Base-by-base conservation (phyloP, 2,797 vertebrate species). In the Microcaecilia unicolor region DNA sequence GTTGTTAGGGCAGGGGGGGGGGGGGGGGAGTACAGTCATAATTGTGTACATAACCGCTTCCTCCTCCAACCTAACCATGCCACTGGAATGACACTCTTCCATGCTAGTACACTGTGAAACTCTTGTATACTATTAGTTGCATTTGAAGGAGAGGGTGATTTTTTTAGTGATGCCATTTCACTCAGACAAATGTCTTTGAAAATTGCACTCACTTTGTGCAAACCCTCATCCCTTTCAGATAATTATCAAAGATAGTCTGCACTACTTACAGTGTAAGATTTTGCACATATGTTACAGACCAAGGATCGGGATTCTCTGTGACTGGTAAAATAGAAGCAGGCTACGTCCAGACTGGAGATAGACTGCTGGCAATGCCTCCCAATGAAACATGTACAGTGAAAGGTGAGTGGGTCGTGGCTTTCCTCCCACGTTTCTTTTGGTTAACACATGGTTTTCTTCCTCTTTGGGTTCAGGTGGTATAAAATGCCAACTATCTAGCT, bases 281-380 rank as follows among this genome's bases (percentile, higher is more conserved):
- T 52, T 17, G 9, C 40, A 5, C 59, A 11, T 42, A 41, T 60
- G 26, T 72, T 61, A 5, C 72, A 99, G 96, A 99, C 72, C 92
- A 93, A 76, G 96, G 96, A 21, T 95, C 95, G 39, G 96, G 96
- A 52, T 99, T 99, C 82, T 97, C 91, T 61, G 88, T 99, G 27
- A 95, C 92, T 26, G 96, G 96, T 29, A 99, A 97, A 78, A 93
- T 99, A 17, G 95, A 98, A 78, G 91, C 96, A 31, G 96, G 96
- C 33, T 98, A 85, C 39, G 72, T 99, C 61, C 93, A 98, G 55
- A 82, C 80, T 22, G 94, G 96, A 61, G 94, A 98, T 12, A 77
- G 86, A 58, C 74, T 92, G 23, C 68, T 95, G 49, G 92, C 84
- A 19, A 88, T 99, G 88, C 96, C 96, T 51, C 94, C 93, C 23